These are phyloP conservation scores for Carterocephalus palaemon DNA, from an alignment of 2,888 invertebrate species.

Conservation along the genomic window DNA sequence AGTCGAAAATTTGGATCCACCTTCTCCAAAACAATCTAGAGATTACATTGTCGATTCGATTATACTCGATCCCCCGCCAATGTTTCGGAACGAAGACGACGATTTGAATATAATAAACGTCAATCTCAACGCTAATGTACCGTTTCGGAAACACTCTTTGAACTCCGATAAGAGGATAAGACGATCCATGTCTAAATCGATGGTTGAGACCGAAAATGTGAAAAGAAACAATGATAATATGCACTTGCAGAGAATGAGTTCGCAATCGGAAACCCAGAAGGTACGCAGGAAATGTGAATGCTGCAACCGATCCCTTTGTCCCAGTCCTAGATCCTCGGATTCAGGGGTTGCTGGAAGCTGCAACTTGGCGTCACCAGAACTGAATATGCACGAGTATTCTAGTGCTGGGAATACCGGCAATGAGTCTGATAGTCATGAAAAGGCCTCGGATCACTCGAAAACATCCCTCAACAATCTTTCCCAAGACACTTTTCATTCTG, in stretches of 20 bases:
- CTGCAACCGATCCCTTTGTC: constrained; percentile 80
- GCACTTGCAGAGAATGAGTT: constrained; percentile 65
- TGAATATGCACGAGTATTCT: constrained; percentile 65
- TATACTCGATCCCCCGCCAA: constrained; percentile 78
- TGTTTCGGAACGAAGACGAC: constrained; percentile 77
- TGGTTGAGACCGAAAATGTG: constrained; percentile 63
- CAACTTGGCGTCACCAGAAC: constrained; percentile 84
- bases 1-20: constrained; percentile 51
- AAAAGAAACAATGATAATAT: constrained; percentile 47
- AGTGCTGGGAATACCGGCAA: constrained; percentile 49
- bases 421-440: constrained; percentile 63
- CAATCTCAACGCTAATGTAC: constrained; percentile 61
- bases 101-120: constrained; percentile 66
- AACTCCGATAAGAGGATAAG: constrained; percentile 80
- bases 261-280: constrained; percentile 64
- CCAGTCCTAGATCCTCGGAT: constrained; percentile 87
- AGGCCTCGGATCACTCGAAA: constrained; percentile 47
- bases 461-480: constrained; percentile 51
- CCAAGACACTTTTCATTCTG: constrained; percentile 51
- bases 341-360: constrained; percentile 93
- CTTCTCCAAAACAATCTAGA: constrained; percentile 55
- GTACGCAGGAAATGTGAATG: constrained; percentile 74
- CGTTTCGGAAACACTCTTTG: constrained; percentile 77
- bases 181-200: constrained; percentile 66
- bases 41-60: constrained; percentile 54